phyloP scores from a whole-genome alignment of 2,888 invertebrate species.

The Cataglyphis albicans region DNA sequence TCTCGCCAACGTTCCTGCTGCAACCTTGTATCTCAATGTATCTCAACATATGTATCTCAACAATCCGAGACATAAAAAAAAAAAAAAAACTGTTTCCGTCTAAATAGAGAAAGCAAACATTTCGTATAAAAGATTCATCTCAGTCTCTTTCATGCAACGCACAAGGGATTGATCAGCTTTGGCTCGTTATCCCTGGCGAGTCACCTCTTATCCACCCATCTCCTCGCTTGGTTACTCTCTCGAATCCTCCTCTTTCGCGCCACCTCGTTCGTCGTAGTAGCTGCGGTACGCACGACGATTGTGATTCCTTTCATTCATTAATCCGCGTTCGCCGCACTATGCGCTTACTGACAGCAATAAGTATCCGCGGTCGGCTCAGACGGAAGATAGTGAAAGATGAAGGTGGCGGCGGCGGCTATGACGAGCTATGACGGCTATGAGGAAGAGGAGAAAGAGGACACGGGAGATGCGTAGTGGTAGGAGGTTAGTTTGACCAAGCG shows the following conservation, averaged over 20 bases:
- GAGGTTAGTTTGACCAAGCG: constrained; percentile 60
- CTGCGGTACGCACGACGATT: constrained; percentile 39
- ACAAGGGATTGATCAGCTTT: constrained; percentile 45
- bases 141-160: constrained; percentile 1
- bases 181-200: constrained; percentile 48
- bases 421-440: background rate
- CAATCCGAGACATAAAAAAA: background rate
- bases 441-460: background rate
- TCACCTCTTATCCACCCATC: constrained; percentile 71
- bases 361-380: constrained; percentile 58
- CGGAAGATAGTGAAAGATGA: constrained; percentile 73
- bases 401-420: constrained; percentile 26
- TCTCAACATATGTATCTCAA: background rate
- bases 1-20: background rate
- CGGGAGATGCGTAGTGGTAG: constrained; percentile 42
- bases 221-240: constrained; percentile 21
- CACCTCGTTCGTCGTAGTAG: constrained; percentile 17
- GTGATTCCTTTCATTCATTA: constrained; percentile 74
- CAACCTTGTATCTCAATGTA: background rate
- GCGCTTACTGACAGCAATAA: constrained; percentile 72
- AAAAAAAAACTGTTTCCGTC: background rate
- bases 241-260: constrained; percentile 26
- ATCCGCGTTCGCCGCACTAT: constrained; percentile 64
- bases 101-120: constrained; percentile 23
- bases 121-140: constrained; percentile 35